Percentiles rank a stretch among this genome's conserved stretches.
phyloP scores from a whole-genome alignment of 2,797 vertebrate species.

The Mycteria americana region DNA sequence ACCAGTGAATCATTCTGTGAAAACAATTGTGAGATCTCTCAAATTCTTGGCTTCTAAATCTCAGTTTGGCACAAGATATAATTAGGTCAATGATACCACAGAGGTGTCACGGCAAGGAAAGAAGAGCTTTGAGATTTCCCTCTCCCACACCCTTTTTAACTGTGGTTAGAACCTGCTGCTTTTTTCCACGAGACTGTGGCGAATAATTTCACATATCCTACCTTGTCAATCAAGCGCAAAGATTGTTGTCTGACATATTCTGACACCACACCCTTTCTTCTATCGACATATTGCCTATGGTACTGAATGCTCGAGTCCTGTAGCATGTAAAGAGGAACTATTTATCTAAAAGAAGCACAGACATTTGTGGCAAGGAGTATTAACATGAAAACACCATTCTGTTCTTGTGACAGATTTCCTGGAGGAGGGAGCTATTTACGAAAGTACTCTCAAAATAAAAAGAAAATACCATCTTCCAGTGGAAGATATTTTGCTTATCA shows the following conservation, averaged over 20 bases:
- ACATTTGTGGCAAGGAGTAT: background rate
- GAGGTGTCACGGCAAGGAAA: background rate
- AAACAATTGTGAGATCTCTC: constrained; percentile 23
- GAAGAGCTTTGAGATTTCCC: background rate
- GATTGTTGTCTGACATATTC: background rate
- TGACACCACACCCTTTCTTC: background rate
- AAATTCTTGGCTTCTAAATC: constrained; percentile 43
- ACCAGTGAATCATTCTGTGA: constrained; percentile 40
- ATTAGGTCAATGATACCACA: constrained; percentile 34
- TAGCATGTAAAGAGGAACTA: background rate
- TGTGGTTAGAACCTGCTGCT: background rate
- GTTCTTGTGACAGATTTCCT: constrained; percentile 10
- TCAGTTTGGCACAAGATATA: background rate
- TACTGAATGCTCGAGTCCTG: background rate
- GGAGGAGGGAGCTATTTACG: constrained; percentile 6
- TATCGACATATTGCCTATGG: background rate
- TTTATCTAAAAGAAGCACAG: background rate
- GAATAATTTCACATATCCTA: background rate
- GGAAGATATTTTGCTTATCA: background rate
- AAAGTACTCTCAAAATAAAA: background rate
- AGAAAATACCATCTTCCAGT: background rate
- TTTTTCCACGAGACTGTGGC: background rate
- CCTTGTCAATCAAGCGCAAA: background rate
- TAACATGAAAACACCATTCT: background rate
- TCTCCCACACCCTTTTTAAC: background rate